Evolutionary conservation across 2,888 invertebrate species (phyloP), one percentile per base, ranked within the genome.

Genomic region (Cyrtodaria siliqua): DNA sequence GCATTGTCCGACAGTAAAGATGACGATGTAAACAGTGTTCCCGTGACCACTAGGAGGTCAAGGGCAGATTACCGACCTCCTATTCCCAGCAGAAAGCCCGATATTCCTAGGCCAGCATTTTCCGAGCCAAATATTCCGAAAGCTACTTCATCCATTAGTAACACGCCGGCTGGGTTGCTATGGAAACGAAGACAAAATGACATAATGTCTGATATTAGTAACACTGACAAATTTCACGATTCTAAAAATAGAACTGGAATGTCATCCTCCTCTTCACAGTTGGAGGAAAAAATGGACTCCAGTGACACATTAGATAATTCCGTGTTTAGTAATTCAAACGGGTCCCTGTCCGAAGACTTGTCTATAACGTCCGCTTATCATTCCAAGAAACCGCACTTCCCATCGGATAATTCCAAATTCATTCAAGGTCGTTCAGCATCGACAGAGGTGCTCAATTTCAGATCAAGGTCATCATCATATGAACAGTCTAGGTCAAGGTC

Each of bases 161-260:
- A 82, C 44, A 79, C 84, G 18, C 82, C 87, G n/a, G 82, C 82
- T 59, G 85, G 86, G 27, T 79, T 87, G 50, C 66, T 86, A 50
- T 87, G 84, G 83, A 86, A 86, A 73, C 71, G 86, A n/a, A 73
- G 81, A 53, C 84, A 86, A 59, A 69, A 71, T 23, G 77, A 84
- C 49, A 61, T 77, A 27, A 18, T 70, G 24, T 55, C 63, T 29
- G 83, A 83, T 68, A 76, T 81, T 24, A 74, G 67, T 70, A 74
- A 76, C 44, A 60, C 69, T 38, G 73, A 73, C 9, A 73, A 67
- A 52, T 67, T 57, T 49, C 69, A 66, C 59, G 73, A 73, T 26
- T 42, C 66, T 53, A 64, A 60, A 57, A 60, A 50, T 55, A 69
- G 68, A 63, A 53, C 67, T 52, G 56, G 56, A 26, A 24, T 66